Conservation (phyloP, 2,113 vertebrate species). For the Acanthisitta chloris region DNA sequence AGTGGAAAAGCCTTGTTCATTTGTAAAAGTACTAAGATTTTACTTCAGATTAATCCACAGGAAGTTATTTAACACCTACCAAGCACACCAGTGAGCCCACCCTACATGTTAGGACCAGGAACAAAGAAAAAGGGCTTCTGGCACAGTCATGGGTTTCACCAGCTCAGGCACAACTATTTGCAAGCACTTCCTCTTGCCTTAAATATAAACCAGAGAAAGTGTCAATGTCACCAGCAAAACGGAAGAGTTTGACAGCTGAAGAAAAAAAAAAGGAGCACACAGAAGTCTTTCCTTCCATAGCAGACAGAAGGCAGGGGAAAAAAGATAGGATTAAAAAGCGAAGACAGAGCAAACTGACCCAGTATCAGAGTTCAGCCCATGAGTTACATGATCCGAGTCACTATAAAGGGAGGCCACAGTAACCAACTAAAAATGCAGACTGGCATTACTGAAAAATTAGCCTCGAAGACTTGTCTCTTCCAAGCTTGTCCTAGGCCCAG, state of each 20-base stretch:
- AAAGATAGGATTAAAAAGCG: background rate
- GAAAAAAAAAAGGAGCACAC: background rate
- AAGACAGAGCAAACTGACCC: background rate
- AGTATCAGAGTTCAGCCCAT: background rate
- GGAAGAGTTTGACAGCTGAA: background rate
- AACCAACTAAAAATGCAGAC: background rate
- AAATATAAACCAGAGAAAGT: background rate
- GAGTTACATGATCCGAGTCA: background rate
- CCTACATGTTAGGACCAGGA: background rate
- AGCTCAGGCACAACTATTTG: background rate
- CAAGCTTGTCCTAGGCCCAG: background rate
- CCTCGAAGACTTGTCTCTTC: background rate
- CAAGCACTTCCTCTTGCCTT: background rate
- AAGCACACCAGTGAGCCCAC: background rate
- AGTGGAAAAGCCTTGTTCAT: background rate
- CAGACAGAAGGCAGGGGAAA: background rate
- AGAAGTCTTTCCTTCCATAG: rapidly evolving
- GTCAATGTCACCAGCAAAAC: background rate
- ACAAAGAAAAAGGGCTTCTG: background rate
- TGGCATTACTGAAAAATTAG: background rate
- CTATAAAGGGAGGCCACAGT: background rate
- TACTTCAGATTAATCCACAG: background rate
- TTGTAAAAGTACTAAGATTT: background rate
- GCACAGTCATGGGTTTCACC: background rate
- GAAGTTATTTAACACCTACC: background rate